Base-by-base conservation (phyloP, 2,797 vertebrate species). In the Eulemur mongoz region DNA sequence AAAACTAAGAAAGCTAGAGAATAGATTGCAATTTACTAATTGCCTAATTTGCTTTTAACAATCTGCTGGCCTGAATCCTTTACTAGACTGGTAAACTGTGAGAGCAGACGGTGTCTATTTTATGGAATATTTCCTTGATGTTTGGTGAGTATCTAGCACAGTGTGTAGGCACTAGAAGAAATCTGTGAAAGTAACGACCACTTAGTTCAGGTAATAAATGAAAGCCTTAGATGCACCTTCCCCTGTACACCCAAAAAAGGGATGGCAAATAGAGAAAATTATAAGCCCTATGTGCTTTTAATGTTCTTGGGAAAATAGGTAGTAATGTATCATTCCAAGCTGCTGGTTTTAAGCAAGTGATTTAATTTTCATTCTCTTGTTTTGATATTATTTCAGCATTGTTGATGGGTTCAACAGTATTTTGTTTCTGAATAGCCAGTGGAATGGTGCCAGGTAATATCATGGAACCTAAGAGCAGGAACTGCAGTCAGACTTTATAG, bases 1-100 rank as follows among this genome's bases (percentile, higher is more conserved):
- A 92, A 96, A 87, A 91, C 35, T 59, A 45, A 89, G 38, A 92
- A 96, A 96, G 61, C 45, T 96, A 91, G 88, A 94, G 76, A 89
- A 70, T 86, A 59, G 57, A 59, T 59, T 73, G 79, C 94, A 89
- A 93, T 97, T 97, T 93, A 69, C 30, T 86, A 80, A 50, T 63
- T 95, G 45, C 45, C 35, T 89, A 48, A 38, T 82, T 54, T 38
- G 54, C 15, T 45, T 61, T 72, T 27, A 88, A 72, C 12, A 83
- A 80, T 48, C 89, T 52, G 69, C 32, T 92, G 32, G 14, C 38
- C 30, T 69, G 27, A 38, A 50, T 63, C 14, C 20, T 86, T 95
- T 18, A 15, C 38, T 84, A 17, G 30, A 23, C n/a, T 45, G 35
- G 10, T 59, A 57, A 50, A 59, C 15, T 80, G 32, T 81, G 32